Evolutionary conservation across 2,888 invertebrate genomes (phyloP).

Genomic region (Drosophila kokeensis): DNA sequence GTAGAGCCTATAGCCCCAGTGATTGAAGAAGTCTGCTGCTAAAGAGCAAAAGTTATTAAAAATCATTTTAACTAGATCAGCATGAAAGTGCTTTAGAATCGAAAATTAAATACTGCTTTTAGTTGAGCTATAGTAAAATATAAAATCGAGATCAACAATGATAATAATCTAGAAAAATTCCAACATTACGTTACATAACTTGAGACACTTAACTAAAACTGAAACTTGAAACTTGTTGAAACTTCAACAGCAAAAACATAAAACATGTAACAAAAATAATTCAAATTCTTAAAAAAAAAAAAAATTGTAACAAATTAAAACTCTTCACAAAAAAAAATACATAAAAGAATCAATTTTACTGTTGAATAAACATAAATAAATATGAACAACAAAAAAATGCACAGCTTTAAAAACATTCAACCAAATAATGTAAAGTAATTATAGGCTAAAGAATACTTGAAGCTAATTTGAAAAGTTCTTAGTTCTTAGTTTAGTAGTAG

Average conservation of each 20-base stretch:
- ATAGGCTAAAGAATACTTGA: slow-evolving; percentile 43
- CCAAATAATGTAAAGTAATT: slow-evolving; percentile 32
- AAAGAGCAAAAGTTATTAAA: slow-evolving; percentile 27
- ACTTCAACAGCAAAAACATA: slow-evolving; percentile 19
- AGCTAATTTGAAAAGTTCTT: slow-evolving; percentile 53
- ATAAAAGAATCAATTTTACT: slow-evolving; percentile 11
- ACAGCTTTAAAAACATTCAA: slow-evolving; percentile 46
- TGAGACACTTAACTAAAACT: slow-evolving; percentile 38
- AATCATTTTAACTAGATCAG: slow-evolving; percentile 25
- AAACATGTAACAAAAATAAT: slow-evolving; percentile 39
- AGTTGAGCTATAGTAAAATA: slow-evolving; percentile 4
- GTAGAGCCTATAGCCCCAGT: slow-evolving; percentile 40
- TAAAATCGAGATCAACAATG: slow-evolving; percentile 12
- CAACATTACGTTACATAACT: slow-evolving; percentile 45
- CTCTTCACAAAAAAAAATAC: slow-evolving; percentile 46
- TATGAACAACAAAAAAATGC: slow-evolving; percentile 24
- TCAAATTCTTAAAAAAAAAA: slow-evolving; percentile 14
- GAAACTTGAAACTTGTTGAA: slow-evolving; percentile 25
- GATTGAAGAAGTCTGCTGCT: slow-evolving; percentile 18
- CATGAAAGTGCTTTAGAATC: slow-evolving; percentile 36
- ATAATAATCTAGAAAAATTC: slow-evolving; percentile 20
- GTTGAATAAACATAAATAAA: slow-evolving; percentile 9
- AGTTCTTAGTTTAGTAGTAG: slow-evolving; percentile 51
- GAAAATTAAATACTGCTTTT: slow-evolving; percentile 17
- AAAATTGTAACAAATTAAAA: slow-evolving; percentile 33